Evolutionary conservation across 1,140 invertebrate genomes (phyloP), one percentile per base, ranked within the genome.

Genomic region (Trachymyrmex septentrionalis): DNA sequence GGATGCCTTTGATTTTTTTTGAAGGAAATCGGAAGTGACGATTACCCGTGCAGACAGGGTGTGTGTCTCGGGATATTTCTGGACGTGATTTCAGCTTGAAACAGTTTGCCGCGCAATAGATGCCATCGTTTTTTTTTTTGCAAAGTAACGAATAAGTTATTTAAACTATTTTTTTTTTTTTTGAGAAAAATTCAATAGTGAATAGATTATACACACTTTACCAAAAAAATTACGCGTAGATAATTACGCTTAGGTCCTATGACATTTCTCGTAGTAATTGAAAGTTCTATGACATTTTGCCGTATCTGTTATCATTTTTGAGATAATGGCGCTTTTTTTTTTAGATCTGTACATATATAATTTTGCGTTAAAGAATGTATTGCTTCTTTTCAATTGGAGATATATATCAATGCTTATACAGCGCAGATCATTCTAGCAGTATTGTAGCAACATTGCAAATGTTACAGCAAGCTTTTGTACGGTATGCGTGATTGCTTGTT

Each of bases 1-100:
- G 72, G 78, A 66, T 87, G 82, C 81, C 82, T 91, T 90, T 91
- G 89, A 91, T 91, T 91, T 90, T 55, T 69, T 91, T 90, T 84
- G 77, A 71, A 80, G 81, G 78, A 73, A 88, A 90, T 90, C 89
- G 86, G 80, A 90, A 87, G 86, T 75, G 88, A 90, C 67, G 85
- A 88, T 87, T 89, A 80, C 75, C 27, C 38, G 57, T 48, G 53
- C 71, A 50, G 34, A 63, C 27, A 21, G 73, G 66, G n/a, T 53
- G 50, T 53, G 82, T 66, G 66, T 61, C 21, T n/a, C 48, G 9
- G 7, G 16, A 61, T 50, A 30, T 14, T 53, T 27, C 12, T 14
- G 24, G 30, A 86, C n/a, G 6, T 61, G 59, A 73, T 87, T 78
- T 84, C 48, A 87, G 82, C 77, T 78, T 86, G 3, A 16, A 24